A percentile compares a stretch with the other conserved stretches of the same genome.
phyloP scores from a whole-genome alignment of 2,113 vertebrate genomes.

The Tylochromis polylepis region DNA sequence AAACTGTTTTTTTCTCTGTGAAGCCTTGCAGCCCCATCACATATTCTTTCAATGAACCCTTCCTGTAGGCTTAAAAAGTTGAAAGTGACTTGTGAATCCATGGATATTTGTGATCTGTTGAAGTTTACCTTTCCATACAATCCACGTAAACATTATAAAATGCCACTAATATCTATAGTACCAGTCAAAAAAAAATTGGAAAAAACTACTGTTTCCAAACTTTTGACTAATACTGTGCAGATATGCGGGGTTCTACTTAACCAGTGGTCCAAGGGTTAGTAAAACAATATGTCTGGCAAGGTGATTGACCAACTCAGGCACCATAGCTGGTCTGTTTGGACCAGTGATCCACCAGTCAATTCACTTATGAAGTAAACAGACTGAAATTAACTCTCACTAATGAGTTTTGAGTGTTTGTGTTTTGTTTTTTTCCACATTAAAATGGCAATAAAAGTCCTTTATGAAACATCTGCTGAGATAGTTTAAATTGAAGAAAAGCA shows the following conservation, averaged over 20 bases:
- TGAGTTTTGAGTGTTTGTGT: no score
- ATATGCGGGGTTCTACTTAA: not conserved
- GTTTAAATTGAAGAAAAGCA: no score
- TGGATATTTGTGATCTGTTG: not conserved
- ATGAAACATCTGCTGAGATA: no score
- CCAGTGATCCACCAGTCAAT: not conserved
- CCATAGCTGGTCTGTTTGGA: not conserved
- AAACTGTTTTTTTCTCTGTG: not conserved
- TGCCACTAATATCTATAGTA: not conserved
- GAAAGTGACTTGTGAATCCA: not conserved
- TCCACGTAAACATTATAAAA: not conserved
- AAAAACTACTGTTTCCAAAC: no score
- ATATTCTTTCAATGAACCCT: not conserved
- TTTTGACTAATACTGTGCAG: not conserved
- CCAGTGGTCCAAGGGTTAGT: not conserved
- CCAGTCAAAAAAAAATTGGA: no score
- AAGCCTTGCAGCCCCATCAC: not conserved
- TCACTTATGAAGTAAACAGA: no score
- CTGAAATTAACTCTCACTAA: no score
- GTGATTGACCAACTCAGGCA: not conserved
- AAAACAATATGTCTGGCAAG: not conserved
- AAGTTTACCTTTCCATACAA: not conserved
- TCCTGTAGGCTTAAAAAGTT: not conserved
- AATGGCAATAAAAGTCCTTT: no score
- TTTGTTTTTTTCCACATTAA: no score